A percentile compares a stretch with the other conserved stretches of the same genome.
These are phyloP conservation scores for Kryptopterus vitreolus DNA, from an alignment of 2,797 vertebrate species.

Conservation along the genomic window DNA sequence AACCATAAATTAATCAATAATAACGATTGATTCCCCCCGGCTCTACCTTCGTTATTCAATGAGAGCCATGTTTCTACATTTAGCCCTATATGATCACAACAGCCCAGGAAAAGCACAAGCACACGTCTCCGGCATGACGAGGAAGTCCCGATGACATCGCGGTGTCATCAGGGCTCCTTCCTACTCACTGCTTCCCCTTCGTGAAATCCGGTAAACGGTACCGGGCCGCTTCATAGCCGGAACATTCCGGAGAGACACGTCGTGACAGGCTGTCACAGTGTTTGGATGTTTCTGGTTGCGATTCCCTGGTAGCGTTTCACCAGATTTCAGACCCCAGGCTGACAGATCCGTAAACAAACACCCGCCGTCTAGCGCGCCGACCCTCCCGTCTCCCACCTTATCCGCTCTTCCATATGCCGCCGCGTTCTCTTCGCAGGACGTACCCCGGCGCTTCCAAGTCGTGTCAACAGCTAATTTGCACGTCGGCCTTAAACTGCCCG, in stretches of 20 bases:
- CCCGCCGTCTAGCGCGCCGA: background rate
- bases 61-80: too few species aligned
- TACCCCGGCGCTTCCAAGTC: background rate
- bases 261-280: background rate
- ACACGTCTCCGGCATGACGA: background rate
- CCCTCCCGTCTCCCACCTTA: background rate
- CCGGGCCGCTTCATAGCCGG: background rate
- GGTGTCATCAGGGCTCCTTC: background rate
- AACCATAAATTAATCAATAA: too few species aligned
- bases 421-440: background rate
- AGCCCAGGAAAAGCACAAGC: background rate
- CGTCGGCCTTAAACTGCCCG: background rate
- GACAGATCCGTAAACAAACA: background rate
- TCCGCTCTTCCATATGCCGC: background rate
- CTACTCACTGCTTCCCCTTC: conserved; percentile 15
- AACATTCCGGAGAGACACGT: conserved; percentile 15
- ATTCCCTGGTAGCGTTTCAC: background rate
- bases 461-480: background rate
- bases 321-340: conserved; percentile 2
- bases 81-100: too few species aligned
- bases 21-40: too few species aligned
- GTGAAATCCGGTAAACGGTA: background rate
- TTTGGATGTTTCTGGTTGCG: background rate
- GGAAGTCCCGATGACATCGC: background rate
- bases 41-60: too few species aligned